These are phyloP conservation scores for Trichonephila inaurata DNA, from an alignment of 1,140 invertebrate species.

Conservation along the genomic window DNA sequence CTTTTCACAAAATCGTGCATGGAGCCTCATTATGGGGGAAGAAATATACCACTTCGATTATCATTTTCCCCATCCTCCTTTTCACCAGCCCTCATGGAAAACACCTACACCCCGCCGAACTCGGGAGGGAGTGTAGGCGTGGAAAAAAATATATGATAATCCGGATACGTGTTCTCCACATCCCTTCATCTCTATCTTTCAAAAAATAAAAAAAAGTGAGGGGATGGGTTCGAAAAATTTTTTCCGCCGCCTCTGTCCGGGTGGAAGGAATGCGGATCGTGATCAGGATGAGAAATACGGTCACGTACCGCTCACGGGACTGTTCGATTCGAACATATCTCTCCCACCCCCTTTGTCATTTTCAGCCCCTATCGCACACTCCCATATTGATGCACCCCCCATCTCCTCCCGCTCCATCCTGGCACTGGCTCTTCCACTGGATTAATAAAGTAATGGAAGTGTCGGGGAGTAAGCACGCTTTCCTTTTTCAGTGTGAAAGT, in stretches of 20 bases:
- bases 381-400: not conserved
- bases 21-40: not conserved
- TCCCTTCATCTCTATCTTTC: not conserved
- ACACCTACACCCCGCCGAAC: not conserved
- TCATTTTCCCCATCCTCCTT: not conserved
- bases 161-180: slow-evolving; percentile 28
- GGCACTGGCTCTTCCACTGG: not conserved
- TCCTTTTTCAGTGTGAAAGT: too few species aligned
- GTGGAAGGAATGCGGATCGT: slow-evolving; percentile 43
- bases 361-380: not conserved
- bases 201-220: not conserved
- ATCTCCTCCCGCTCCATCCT: not conserved
- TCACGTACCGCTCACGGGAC: slow-evolving; percentile 31
- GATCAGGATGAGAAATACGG: slow-evolving; percentile 14
- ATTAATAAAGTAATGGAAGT: slow-evolving; percentile 1
- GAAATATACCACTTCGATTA: not conserved
- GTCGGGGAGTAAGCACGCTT: not conserved
- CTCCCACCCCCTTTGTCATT: not conserved
- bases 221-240: not conserved
- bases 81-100: not conserved
- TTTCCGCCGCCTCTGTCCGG: not conserved
- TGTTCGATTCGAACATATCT: slow-evolving; percentile 5
- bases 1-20: not conserved
- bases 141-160: slow-evolving; percentile 52
- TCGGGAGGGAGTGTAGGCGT: not conserved